Percentiles rank a stretch among this genome's conserved stretches.
These are phyloP conservation scores for Loris lydekkerianus DNA, from an alignment of 2,797 vertebrate genomes.

Conservation along the genomic window DNA sequence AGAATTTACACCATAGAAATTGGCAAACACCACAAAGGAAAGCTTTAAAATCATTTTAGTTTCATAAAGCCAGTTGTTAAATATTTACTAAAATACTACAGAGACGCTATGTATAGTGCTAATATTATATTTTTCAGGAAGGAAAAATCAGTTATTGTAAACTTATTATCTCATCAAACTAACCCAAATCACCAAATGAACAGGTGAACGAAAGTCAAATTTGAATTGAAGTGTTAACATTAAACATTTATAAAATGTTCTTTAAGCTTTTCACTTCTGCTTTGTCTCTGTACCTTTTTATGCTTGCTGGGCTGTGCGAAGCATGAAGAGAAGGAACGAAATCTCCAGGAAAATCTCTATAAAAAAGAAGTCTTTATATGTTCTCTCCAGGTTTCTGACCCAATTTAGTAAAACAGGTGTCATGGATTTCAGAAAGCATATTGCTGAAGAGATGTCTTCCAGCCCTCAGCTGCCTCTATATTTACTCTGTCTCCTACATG, in stretches of 20 bases:
- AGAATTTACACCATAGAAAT: constrained; percentile 23
- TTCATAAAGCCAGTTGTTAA: not conserved
- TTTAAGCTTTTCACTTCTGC: not conserved
- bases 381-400: constrained; percentile 57
- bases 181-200: constrained; percentile 27
- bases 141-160: constrained; percentile 16
- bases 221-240: not conserved
- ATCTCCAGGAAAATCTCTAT: constrained; percentile 65
- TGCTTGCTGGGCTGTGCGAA: not conserved
- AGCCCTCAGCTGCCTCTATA: constrained; percentile 25
- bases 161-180: not conserved
- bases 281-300: not conserved
- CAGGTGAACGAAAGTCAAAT: constrained; percentile 17
- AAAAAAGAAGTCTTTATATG: not conserved
- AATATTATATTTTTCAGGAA: not conserved
- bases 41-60: not conserved
- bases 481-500: constrained; percentile 60
- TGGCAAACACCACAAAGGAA: not conserved
- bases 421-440: constrained; percentile 68
- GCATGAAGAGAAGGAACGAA: constrained; percentile 18
- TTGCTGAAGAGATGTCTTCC: constrained; percentile 54
- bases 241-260: constrained; percentile 11
- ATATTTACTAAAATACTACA: not conserved
- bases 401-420: constrained; percentile 63
- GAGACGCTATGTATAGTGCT: not conserved